These are phyloP conservation scores for Dendrolimus punctatus DNA, from an alignment of 1,140 invertebrate genomes.

Conservation along the genomic window DNA sequence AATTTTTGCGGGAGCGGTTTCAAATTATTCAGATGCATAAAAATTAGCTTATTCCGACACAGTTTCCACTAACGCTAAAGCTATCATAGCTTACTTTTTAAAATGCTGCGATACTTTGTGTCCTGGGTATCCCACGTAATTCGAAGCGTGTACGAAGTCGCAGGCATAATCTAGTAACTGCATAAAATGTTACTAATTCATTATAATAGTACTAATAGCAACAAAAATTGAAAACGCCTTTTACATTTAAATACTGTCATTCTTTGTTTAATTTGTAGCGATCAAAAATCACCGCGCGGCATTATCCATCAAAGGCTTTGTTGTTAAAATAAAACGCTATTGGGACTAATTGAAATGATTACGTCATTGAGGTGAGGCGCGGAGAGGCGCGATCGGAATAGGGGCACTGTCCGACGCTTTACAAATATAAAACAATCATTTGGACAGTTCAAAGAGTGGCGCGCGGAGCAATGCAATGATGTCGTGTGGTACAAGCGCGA, in stretches of 20 bases:
- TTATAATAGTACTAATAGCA: too few relatives aligned
- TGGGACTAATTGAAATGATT: slow-evolving; percentile 59
- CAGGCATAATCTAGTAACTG: too few relatives aligned
- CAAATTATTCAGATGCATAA: too few relatives aligned
- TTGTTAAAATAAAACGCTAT: slow-evolving; percentile 38
- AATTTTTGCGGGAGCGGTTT: too few relatives aligned
- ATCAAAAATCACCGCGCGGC: slow-evolving; percentile 18
- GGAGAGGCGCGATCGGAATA: slow-evolving; percentile 19
- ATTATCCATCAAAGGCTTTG: slow-evolving; percentile 32
- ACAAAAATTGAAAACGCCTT: too few relatives aligned
- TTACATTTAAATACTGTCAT: background rate
- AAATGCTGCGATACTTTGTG: too few relatives aligned
- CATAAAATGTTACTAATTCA: too few relatives aligned
- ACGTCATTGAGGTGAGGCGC: slow-evolving; percentile 29
- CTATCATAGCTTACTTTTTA: too few relatives aligned
- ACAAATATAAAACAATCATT: slow-evolving; percentile 70
- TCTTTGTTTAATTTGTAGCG: slow-evolving; percentile 11
- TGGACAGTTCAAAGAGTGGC: slow-evolving; percentile 58
- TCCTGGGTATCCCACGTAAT: too few relatives aligned
- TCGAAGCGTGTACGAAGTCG: too few relatives aligned
- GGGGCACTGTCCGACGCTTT: slow-evolving; percentile 50
- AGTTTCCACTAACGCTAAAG: too few relatives aligned
- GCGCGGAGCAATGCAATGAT: slow-evolving; percentile 41
- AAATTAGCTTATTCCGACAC: too few relatives aligned
- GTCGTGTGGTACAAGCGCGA: slow-evolving; percentile 20